A percentile compares a stretch with the other conserved stretches of the same genome.
Conservation (phyloP, 2,797 vertebrate genomes). For the Pseudocheirus occidentalis region DNA sequence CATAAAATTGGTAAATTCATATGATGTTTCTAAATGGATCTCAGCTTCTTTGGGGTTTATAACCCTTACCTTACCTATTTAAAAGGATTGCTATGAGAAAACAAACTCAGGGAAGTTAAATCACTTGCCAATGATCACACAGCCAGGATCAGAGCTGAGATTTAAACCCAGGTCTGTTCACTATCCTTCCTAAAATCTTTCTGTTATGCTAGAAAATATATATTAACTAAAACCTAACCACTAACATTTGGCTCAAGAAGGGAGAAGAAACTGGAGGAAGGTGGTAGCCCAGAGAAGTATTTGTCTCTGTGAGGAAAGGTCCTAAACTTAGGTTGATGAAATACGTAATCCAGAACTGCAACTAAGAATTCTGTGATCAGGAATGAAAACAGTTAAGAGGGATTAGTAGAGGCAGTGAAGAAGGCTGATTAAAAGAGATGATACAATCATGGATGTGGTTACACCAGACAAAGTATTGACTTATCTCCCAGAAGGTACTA, state of each 20-base stretch:
- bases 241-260: neutral
- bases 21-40: neutral
- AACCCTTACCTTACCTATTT: neutral
- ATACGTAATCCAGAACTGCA: neutral
- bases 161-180: neutral
- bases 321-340: neutral
- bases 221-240: slow-evolving; percentile 10
- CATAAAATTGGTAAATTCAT: neutral
- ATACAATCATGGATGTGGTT: neutral
- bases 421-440: neutral
- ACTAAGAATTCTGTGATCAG: neutral
- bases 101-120: neutral
- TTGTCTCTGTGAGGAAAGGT: neutral
- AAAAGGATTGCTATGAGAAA: neutral
- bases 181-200: neutral
- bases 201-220: neutral
- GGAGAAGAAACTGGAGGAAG: neutral
- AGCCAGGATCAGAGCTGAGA: neutral
- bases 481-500: neutral
- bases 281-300: no score
- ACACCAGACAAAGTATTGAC: neutral
- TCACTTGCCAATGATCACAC: neutral
- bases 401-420: neutral
- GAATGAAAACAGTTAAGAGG: neutral
- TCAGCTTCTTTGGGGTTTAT: neutral